These are phyloP conservation scores for Suricata suricatta DNA, from an alignment of 2,113 vertebrate species.

Conservation along the genomic window DNA sequence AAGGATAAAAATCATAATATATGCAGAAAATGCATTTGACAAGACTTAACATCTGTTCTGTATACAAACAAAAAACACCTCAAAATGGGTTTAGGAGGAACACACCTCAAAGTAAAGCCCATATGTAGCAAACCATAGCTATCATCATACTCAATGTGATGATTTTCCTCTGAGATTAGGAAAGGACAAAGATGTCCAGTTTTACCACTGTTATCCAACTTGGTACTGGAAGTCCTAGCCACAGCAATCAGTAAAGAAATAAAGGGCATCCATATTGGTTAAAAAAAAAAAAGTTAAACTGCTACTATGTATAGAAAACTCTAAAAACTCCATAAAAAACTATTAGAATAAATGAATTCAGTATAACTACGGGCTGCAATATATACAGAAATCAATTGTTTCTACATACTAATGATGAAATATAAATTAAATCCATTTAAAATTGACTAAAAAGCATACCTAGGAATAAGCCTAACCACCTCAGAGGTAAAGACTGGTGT, in stretches of 20 bases:
- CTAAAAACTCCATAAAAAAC: accelerated
- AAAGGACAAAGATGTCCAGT: not conserved
- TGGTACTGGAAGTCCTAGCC: not conserved
- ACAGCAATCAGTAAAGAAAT: not conserved
- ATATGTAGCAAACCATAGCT: not conserved
- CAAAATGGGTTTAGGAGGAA: not conserved
- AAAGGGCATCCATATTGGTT: not conserved
- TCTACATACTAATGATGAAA: not conserved
- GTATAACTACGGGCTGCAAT: not conserved
- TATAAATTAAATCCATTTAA: not conserved
- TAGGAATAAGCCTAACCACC: too few species aligned
- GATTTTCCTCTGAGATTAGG: not conserved
- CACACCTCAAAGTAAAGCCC: not conserved
- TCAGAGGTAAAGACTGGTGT: not conserved
- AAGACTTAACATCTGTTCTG: not conserved
- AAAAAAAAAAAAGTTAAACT: too few species aligned
- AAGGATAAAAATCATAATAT: not conserved
- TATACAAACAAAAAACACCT: not conserved
- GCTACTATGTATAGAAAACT: not conserved
- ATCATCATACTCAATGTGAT: accelerated
- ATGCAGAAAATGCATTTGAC: not conserved
- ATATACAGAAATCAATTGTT: not conserved
- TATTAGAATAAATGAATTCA: not conserved
- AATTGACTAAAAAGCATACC: not conserved
- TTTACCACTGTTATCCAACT: not conserved